phyloP scores from a whole-genome alignment of 2,888 invertebrate genomes.

The Nephrotoma guestfalica region DNA sequence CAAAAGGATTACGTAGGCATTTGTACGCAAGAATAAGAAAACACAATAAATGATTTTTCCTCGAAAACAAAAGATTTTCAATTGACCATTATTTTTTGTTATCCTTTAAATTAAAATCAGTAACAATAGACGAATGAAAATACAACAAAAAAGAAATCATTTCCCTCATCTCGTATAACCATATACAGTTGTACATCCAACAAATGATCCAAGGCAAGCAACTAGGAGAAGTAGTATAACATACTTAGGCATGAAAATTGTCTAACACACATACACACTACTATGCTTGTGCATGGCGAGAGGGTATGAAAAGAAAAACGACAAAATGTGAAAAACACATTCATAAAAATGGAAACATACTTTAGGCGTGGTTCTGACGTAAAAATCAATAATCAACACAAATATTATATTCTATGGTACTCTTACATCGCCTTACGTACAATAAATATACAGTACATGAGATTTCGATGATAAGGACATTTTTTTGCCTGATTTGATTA shows the following conservation, averaged over 20 bases:
- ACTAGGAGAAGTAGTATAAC: neutral
- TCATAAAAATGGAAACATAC: neutral
- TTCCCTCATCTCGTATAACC: neutral
- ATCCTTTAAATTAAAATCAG: neutral
- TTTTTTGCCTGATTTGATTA: neutral
- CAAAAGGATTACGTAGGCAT: neutral
- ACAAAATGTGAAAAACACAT: neutral
- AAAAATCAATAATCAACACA: neutral
- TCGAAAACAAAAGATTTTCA: neutral
- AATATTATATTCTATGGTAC: neutral
- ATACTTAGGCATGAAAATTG: neutral
- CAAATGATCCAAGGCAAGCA: neutral
- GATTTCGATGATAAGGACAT: neutral
- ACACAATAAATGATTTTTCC: neutral
- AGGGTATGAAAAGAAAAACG: neutral
- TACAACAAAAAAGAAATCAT: neutral
- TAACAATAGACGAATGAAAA: neutral
- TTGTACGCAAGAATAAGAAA: neutral
- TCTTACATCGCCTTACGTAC: neutral
- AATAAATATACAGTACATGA: neutral
- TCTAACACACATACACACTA: neutral
- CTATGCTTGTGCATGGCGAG: neutral
- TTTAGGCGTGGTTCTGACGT: constrained; percentile 3
- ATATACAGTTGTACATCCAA: neutral
- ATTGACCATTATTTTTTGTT: neutral